Base-by-base conservation (phyloP, 2,888 invertebrate genomes). In the Sericinus montela region DNA sequence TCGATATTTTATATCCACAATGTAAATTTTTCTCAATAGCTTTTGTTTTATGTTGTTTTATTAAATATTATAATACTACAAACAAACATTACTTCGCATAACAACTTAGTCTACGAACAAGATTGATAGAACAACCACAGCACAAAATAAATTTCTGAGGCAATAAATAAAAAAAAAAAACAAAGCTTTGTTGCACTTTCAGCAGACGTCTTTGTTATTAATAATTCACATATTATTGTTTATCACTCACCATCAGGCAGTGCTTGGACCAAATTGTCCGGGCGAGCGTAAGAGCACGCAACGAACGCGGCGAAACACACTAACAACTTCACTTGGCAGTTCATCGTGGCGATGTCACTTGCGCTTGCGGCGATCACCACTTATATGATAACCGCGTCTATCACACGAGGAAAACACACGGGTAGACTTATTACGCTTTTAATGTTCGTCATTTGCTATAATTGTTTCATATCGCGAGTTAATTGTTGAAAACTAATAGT, bases 231-330 rank as follows among this genome's bases (percentile, higher is more conserved):
- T 19, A 3, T 19, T 19, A 19, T 19, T 2, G 19, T 3, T 2
- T 19, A 19, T 3, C 39, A 49, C 49, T 49, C 35, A 49, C 49
- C 7, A 1, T 6, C 1, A 32, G 43, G 28, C 5, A 37, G 5
- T 25, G 11, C 32, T 28, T 32, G 9, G 8, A 39, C 29, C n/a
- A n/a, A 10, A 11, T n/a, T 10, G 11, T 60, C 59, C 25, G 52
- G 56, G 40, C 58, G 63, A 45, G 69, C 70, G 14, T 59, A 23
- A 14, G 59, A 68, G 59, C 67, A 52, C 38, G 59, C 67, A 46
- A 57, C 50, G 16, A 71, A 56, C 59, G 65, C 71, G 32, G 62
- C 57, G 41, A 66, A 53, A 55, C 63, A 66, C 56, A 63, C 48
- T 63, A 66, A 63, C 63, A 63, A 62, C 67, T 63, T 45, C 60